Evolutionary conservation across 2,113 vertebrate genomes (phyloP).

Genomic region (Paradoxurus hermaphroditus): DNA sequence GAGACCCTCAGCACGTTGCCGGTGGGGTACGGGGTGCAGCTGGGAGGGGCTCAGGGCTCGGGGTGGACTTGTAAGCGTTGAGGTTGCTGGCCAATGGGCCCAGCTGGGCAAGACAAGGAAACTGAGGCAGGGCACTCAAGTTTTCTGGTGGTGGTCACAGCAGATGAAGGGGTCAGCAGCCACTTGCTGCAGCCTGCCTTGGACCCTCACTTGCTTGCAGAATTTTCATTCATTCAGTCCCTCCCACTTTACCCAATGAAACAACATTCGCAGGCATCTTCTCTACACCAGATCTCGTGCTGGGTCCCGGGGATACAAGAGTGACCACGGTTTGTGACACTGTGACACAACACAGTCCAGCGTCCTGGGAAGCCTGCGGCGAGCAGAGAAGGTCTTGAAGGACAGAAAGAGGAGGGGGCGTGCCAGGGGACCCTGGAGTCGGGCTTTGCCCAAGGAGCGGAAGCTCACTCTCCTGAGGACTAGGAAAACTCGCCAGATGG

Average conservation of each 20-base stretch:
- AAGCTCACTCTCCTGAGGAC: not conserved
- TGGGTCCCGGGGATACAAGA: not conserved
- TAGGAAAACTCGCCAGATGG: not conserved
- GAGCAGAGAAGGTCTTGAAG: not conserved
- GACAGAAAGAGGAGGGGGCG: not conserved
- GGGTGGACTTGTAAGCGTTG: not conserved
- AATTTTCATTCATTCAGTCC: not conserved
- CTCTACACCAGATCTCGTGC: not conserved
- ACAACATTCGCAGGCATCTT: not conserved
- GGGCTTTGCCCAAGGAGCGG: not conserved
- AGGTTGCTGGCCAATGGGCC: not conserved
- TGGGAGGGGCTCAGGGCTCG: not conserved
- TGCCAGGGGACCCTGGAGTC: not conserved
- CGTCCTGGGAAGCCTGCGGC: not conserved
- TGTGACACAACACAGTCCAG: rapidly evolving
- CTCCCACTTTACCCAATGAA: not conserved
- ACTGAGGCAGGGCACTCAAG: not conserved
- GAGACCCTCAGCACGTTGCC: not conserved
- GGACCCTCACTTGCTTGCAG: not conserved
- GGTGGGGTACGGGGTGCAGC: not conserved
- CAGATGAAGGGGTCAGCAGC: not conserved
- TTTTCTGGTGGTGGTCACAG: not conserved
- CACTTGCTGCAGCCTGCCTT: not conserved
- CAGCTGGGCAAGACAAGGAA: not conserved
- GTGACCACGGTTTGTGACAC: not conserved